Evolutionary conservation across 2,113 vertebrate species (phyloP), one percentile per base, ranked within the genome.

Genomic region (Mesitornis unicolor): DNA sequence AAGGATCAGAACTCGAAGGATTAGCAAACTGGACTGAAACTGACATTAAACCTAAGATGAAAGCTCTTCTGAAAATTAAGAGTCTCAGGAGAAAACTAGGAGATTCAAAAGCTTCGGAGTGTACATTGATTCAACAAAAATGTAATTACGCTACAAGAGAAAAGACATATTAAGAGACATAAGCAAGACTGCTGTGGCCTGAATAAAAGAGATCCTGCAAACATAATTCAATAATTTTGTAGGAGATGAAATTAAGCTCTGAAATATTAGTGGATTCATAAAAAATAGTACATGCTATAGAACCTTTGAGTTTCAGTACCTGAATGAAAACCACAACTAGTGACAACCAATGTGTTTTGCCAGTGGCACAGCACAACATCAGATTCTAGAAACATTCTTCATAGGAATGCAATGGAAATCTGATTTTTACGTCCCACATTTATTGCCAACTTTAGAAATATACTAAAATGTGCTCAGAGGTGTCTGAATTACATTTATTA

Each of bases 1-100:
- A 89, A 94, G 74, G 5, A 29, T 65, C 28, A 90, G 70, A 89
- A 94, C 59, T 42, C 61, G 19, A 53, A 95, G 87, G 57, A 88
- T 73, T 29, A 92, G 54, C 38, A 95, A 93, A 82, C 65, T 94
- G 91, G 94, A 74, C 59, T 65, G 71, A 90, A 96, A 82, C 25
- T 42, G 36, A 38, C 17, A 48, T 1, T 76, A 47, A 89, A 89
- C 2, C 83, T 42, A 11, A 85, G 35, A 91, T 53, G 54, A 89
- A 96, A 83, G 54, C 42, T 90, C 36, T 81, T 90, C 43, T 77
- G 38, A 87, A 95, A 92, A 74, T 4, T 5, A 78, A 59, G 26
- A 47, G 75, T 81, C 84, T 82, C 85, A 65, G 13, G 61, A 94
- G 82, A 93, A 94, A 92, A 80, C 26, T 13, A 91, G 16, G 42